Evolutionary conservation across 2,797 vertebrate species (phyloP).

Genomic region (Amazona ochrocephala): DNA sequence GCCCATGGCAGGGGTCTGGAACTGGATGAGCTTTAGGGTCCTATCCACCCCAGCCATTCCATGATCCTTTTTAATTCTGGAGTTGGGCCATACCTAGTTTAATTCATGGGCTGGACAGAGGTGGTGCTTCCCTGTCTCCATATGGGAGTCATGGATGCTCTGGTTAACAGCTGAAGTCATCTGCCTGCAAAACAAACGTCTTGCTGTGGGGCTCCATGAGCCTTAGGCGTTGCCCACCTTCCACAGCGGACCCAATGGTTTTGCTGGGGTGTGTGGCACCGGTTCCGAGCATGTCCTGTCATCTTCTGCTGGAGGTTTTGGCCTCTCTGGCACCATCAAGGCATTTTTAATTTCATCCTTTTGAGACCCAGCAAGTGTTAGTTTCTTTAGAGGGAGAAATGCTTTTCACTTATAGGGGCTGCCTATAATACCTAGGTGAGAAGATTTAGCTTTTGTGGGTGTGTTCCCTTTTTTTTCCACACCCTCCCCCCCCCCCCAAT

Average conservation of each 20-base stretch:
- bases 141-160: neutral
- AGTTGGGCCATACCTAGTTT: neutral
- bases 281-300: neutral
- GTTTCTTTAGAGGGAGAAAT: conserved; percentile 3
- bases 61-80: neutral
- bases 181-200: neutral
- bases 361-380: neutral
- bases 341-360: neutral
- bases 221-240: neutral
- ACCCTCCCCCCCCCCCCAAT: neutral
- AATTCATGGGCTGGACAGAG: neutral
- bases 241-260: fast-evolving
- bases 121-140: neutral
- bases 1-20: neutral
- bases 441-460: conserved; percentile 53
- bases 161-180: neutral
- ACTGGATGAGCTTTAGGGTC: neutral
- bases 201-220: fast-evolving
- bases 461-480: neutral
- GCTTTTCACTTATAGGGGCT: conserved; percentile 19
- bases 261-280: neutral
- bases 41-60: neutral
- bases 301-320: neutral
- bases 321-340: neutral
- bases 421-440: conserved; percentile 34